phyloP scores from a whole-genome alignment of 2,888 invertebrate genomes.

The Eupelmus urozonus region DNA sequence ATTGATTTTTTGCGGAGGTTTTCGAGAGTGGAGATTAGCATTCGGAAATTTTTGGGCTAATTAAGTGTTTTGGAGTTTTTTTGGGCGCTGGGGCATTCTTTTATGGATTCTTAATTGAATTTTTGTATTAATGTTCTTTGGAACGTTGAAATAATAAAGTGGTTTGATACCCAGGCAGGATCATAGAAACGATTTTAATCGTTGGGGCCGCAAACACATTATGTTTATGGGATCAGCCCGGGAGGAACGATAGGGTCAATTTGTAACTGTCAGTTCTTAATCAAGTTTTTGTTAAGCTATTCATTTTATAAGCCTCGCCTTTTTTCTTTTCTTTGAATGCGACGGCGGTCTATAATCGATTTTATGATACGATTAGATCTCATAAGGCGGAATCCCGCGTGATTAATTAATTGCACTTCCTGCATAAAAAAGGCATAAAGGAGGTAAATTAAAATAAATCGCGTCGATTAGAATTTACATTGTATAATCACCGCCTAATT shows the following conservation, averaged over 20 bases:
- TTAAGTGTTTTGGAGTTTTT: background rate
- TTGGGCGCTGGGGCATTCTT: background rate
- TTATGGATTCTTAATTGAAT: background rate
- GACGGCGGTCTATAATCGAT: constrained; percentile 36
- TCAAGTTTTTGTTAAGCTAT: constrained; percentile 44
- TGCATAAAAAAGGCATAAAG: background rate
- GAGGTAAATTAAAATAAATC: background rate
- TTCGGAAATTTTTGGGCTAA: background rate
- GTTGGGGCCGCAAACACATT: constrained; percentile 18
- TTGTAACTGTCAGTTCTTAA: constrained; percentile 54
- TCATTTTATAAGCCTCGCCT: constrained; percentile 29
- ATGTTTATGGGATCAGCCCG: background rate
- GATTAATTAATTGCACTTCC: constrained; percentile 35
- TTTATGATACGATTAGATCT: constrained; percentile 44
- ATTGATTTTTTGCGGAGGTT: background rate
- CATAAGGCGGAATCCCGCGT: constrained; percentile 7
- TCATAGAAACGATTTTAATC: constrained; percentile 39
- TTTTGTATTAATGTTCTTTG: background rate
- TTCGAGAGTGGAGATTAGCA: no score
- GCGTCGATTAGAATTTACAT: background rate
- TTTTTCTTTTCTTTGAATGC: constrained; percentile 12
- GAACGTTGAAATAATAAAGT: background rate
- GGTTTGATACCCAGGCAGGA: background rate
- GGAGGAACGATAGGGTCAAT: constrained; percentile 49
- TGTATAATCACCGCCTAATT: no score